Base-by-base conservation (phyloP, 1,140 invertebrate genomes). In the Heliconius congener region DNA sequence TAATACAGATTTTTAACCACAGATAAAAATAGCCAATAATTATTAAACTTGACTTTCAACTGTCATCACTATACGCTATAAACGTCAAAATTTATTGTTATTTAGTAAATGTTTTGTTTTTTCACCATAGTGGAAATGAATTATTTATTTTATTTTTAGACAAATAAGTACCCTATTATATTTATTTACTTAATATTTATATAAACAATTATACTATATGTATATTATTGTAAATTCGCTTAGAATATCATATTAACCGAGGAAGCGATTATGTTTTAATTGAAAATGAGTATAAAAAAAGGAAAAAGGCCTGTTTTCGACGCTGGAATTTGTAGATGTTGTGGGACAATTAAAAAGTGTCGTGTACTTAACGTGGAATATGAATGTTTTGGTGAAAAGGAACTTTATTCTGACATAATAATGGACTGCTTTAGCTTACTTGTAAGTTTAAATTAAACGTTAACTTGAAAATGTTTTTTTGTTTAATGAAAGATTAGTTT, bases 391-490 rank as follows among this genome's bases (percentile, higher is more conserved):
- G 90, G 90, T 0, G 81, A 89, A 75, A 93, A 91, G 60, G 91
- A 93, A 82, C 74, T 93, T 0, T 94, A 94, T 82, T 90, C 89
- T 0, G 93, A 94, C 66, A 93, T 94, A 88, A 85, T 94, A 11
- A 88, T 93, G 84, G 92, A 94, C 70, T 93, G 92, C 72, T 94
- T 90, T 76, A 90, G 92, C 3, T 81, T 94, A 23, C 74, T 94
- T 78, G 92, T 94, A 79, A 85, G 87, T 85, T 73, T 46, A 46
- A 46, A 46, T 46, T 46, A 46, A 4, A 46, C 42, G 13, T 46
- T 46, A 16, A 4, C 42, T 46, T 46, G 8, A 13, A 16, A 46
- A 46, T 46, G 4, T 16, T 46, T 46, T 37, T 46, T 46, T 4
- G 4, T 46, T 46, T 46, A 3, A 46, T 46, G 13, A 16, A 46